Base-by-base conservation (phyloP, 2,888 invertebrate species). In the Hirtodrosophila histrioides region DNA sequence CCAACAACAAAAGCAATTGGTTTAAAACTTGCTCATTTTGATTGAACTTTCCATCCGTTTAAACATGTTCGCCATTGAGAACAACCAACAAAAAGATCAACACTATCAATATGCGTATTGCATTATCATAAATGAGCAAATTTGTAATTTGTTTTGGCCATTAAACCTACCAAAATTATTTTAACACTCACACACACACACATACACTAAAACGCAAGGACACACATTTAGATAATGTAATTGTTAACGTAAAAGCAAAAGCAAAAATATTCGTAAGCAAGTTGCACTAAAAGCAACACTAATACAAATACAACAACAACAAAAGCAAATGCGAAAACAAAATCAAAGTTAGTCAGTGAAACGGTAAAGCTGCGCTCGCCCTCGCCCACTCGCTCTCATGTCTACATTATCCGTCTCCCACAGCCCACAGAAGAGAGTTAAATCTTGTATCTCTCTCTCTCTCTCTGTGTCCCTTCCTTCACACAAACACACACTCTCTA, bases 171-270 rank as follows among this genome's bases (percentile, higher is more conserved):
- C 63, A 71, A 66, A 66, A 69, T 49, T 54, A 60, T 65, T 39
- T 62, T 46, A 57, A 57, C 55, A 39, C 55, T 60, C 43, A 63
- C 44, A 49, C 11, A 53, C 2, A 17, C 17, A 17, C 17, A n/a
- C n/a, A n/a, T n/a, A n/a, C n/a, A n/a, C n/a, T n/a, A 17, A 17
- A 17, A 17, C 17, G 17, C 29, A 54, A 37, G 50, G 41, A 69
- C 54, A 70, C 46, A 40, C 55, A 49, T 64, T 69, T 63, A 73
- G 71, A 60, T 76, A 69, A 75, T 72, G 61, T 67, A 78, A 78
- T 67, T 67, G 72, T 69, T 72, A 69, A 6, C 6, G 31, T 9
- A 31, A 31, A 78, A 69, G 33, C 39, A 49, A 73, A 78, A 64
- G 51, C 27, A 35, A 61, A 55, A 46, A 46, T 39, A 56, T 45